Base-by-base conservation (phyloP, 1,140 invertebrate species). In the Anoplolepis gracilipes region DNA sequence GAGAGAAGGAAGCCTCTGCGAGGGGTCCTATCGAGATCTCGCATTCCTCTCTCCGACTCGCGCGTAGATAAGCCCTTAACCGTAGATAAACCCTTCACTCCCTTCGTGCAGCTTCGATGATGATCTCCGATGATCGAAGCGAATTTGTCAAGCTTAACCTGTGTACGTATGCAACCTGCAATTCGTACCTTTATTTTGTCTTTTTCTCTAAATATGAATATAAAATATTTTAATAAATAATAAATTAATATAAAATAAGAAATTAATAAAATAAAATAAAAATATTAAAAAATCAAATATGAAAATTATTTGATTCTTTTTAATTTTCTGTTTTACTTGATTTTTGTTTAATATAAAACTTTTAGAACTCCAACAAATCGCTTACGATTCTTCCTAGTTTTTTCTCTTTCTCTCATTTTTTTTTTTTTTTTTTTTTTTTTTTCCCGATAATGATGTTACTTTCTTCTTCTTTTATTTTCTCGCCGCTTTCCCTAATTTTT, bases 21-120 rank as follows among this genome's bases (percentile, higher is more conserved):
- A 11, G 11, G 36, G 11, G 36, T 28, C 30, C 85, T 65, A 70
- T 70, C 59, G 30, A 57, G 46, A 89, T 86, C 76, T 86, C 49
- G 69, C 70, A 89, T 89, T 88, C 70, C 64, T 86, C 46, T 53
- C 61, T 39, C n/a, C 39, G 57, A 69, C 69, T 46, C 61, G 85
- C 39, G 19, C 59, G 36, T 65, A 69, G 82, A 88, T 85, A 88
- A 88, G 75, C 55, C 46, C 28, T 75, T 85, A 88, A 88, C 75
- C 53, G 49, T 69, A 69, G 87, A 88, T 85, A 85, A 88, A 72
- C 28, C 55, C 16, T 85, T 88, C 70, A 62, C 16, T 49, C 64
- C 49, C 61, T 88, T 22, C 28, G 39, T 73, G 84, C 46, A 73
- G 55, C 61, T 69, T 88, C 42, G 30, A 72, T 42, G 62, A 55